Evolutionary conservation across 2,888 invertebrate species (phyloP).

Genomic region (Parapristionchus giblindavisi): DNA sequence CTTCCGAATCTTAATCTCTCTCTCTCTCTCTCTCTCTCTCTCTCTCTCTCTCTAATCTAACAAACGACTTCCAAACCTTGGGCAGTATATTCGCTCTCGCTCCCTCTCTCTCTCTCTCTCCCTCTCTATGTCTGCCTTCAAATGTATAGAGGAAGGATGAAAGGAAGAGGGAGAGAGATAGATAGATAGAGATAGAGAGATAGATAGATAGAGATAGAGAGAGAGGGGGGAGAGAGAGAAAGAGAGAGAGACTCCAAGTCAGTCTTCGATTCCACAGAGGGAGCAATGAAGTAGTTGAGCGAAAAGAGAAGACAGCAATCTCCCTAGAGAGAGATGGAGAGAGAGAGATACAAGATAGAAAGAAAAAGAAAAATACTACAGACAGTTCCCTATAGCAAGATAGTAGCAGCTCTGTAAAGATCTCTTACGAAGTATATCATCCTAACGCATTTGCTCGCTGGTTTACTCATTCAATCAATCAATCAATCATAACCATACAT

Average conservation of each 20-base stretch:
- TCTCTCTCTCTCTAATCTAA: slow-evolving; percentile 1
- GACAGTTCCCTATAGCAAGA: too few relatives aligned
- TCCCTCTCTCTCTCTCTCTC: too few relatives aligned
- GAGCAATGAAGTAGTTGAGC: slow-evolving; percentile 19
- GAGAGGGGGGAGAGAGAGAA: slow-evolving; percentile 3
- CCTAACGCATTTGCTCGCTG: too few relatives aligned
- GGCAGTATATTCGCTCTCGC: too few relatives aligned
- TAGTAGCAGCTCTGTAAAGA: too few relatives aligned
- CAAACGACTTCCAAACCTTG: slow-evolving; percentile 23
- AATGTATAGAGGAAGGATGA: slow-evolving; percentile 13
- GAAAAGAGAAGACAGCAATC: not conserved
- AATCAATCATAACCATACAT: too few relatives aligned
- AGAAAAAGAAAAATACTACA: slow-evolving; percentile 15
- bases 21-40: not conserved
- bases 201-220: slow-evolving; percentile 1
- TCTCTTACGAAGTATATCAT: too few relatives aligned
- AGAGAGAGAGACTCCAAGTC: slow-evolving; percentile 24
- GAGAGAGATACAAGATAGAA: not conserved
- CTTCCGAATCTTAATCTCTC: not conserved
- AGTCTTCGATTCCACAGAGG: slow-evolving; percentile 20
- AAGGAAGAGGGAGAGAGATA: slow-evolving; percentile 17
- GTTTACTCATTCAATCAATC: too few relatives aligned
- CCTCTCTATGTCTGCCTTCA: too few relatives aligned
- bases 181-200: slow-evolving; percentile 21
- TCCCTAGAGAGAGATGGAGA: too few relatives aligned